phyloP scores from a whole-genome alignment of 2,888 invertebrate species.

The Rotaria socialis region DNA sequence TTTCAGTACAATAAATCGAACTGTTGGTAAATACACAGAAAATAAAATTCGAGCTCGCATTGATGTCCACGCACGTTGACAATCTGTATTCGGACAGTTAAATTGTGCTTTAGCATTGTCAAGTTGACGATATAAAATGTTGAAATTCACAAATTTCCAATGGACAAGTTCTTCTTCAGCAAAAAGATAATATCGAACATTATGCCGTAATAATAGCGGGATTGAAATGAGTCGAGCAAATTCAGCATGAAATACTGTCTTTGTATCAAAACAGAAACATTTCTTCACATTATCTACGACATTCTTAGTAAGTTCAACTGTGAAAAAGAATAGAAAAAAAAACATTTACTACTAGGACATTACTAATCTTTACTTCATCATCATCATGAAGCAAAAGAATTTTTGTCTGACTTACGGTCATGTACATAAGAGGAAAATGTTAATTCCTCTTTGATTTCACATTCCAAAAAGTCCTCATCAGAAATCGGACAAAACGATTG shows the following conservation, averaged over 20 bases:
- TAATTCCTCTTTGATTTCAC: not conserved
- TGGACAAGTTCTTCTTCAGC: not conserved
- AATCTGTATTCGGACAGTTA: not conserved
- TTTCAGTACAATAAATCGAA: not conserved
- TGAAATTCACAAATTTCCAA: too few relatives aligned
- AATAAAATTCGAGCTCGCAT: not conserved
- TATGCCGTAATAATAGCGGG: not conserved
- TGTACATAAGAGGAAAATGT: not conserved
- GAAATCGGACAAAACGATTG: not conserved
- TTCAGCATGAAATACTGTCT: not conserved
- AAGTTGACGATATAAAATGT: not conserved
- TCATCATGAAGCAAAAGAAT: not conserved
- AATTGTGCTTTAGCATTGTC: constrained; percentile 26
- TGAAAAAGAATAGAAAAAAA: not conserved
- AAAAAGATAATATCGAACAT: not conserved
- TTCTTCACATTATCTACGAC: not conserved
- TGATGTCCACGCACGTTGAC: not conserved
- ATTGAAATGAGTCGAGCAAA: not conserved
- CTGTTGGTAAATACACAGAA: not conserved
- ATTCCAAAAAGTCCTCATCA: not conserved
- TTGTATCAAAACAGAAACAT: not conserved
- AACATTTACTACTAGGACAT: not conserved
- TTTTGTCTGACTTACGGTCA: not conserved
- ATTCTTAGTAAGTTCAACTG: too few relatives aligned
- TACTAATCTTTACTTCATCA: not conserved